These are phyloP conservation scores for Neria commutata DNA, from an alignment of 2,888 invertebrate genomes.

Conservation along the genomic window DNA sequence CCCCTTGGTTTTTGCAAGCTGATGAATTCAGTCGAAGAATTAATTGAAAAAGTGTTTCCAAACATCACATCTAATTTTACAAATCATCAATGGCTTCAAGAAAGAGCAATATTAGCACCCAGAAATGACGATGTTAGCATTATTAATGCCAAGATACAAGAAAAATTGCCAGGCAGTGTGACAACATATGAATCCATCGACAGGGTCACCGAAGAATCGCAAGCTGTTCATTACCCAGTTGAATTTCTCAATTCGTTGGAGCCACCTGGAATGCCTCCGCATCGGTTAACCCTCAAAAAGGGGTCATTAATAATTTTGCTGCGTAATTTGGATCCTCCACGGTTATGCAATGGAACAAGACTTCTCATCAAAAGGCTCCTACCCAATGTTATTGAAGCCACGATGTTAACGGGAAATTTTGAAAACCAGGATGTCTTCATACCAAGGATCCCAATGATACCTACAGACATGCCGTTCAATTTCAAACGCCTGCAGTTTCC, in stretches of 20 bases:
- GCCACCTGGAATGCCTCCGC: constrained; percentile 6
- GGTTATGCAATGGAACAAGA: constrained; percentile 24
- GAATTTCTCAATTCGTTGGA: constrained; percentile 40
- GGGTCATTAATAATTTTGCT: constrained; percentile 20
- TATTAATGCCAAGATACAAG: constrained; percentile 23
- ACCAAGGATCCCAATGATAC: constrained; percentile 50
- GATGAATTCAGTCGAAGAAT: constrained; percentile 2
- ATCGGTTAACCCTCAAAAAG: constrained; percentile 10
- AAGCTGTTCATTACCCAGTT: constrained; percentile 23
- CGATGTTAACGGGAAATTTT: constrained; percentile 12
- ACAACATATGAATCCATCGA: constrained; percentile 33
- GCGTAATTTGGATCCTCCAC: constrained; percentile 18
- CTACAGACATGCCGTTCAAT: constrained; percentile 41
- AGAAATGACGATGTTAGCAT: constrained; percentile 27
- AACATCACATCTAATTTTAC: constrained; percentile 21
- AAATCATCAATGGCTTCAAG: constrained; percentile 28
- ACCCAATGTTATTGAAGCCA: constrained; percentile 19
- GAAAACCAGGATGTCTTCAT: constrained; percentile 32
- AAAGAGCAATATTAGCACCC: constrained; percentile 31
- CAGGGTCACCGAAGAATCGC: constrained; percentile 27
- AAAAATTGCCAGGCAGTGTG: constrained; percentile 17
- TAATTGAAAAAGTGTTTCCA: constrained; percentile 19
- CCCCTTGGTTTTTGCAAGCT: neutral
- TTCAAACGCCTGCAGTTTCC: constrained; percentile 50
- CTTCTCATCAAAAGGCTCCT: constrained; percentile 7